Percentiles rank a stretch among this genome's conserved stretches.
Conservation (phyloP, 2,888 invertebrate species). For the Trissolcus brochymenae region DNA sequence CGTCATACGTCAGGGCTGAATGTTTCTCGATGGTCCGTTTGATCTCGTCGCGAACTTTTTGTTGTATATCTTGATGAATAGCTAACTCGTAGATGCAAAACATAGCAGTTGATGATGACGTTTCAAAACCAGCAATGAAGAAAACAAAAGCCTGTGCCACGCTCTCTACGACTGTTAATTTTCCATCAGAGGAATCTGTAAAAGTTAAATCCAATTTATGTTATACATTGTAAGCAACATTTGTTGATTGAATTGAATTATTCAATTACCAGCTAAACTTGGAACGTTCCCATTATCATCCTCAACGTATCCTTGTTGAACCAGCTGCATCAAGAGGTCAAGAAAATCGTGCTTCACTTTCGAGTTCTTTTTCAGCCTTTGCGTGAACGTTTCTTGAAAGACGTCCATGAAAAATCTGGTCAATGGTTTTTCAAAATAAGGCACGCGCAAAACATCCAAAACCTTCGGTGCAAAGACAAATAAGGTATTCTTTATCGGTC, state of each 20-base stretch:
- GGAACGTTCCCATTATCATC: constrained; percentile 57
- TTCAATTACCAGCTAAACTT: constrained; percentile 25
- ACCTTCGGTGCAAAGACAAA: constrained; percentile 64
- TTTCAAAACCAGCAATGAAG: constrained; percentile 78
- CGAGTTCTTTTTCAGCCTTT: constrained; percentile 61
- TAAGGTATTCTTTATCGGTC: constrained; percentile 47
- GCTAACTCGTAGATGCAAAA: constrained; percentile 77
- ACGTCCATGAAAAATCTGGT: constrained; percentile 70
- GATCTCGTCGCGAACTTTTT: constrained; percentile 74
- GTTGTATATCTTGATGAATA: constrained; percentile 73
- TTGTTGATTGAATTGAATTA: no score
- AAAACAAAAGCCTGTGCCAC: constrained; percentile 77
- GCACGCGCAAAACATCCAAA: constrained; percentile 63
- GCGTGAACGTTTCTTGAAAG: constrained; percentile 69
- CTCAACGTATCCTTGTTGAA: constrained; percentile 65
- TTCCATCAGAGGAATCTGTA: constrained; percentile 39
- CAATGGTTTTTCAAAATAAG: constrained; percentile 60
- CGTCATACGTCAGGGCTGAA: constrained; percentile 74
- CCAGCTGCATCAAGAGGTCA: constrained; percentile 71
- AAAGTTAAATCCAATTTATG: no score
- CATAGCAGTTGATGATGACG: constrained; percentile 77
- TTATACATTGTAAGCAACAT: no score
- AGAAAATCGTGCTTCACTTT: constrained; percentile 72
- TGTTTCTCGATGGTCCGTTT: constrained; percentile 66
- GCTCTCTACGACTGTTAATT: constrained; percentile 72